Base-by-base conservation (phyloP, 2,888 invertebrate species). In the Bibio marci region DNA sequence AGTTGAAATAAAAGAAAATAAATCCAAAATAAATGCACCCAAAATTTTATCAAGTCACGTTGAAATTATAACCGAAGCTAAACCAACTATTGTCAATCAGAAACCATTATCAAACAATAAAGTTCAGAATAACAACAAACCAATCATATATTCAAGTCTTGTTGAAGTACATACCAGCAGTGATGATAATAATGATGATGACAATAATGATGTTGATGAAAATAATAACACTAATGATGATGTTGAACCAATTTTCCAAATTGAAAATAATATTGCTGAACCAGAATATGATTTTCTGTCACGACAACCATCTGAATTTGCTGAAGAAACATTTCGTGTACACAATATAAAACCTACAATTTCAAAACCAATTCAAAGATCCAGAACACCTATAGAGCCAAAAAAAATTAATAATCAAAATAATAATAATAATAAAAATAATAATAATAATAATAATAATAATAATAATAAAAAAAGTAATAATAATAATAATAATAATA, bases 241-340 rank as follows among this genome's bases (percentile, higher is more conserved):
- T 37, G 70, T 71, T 47, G 73, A 75, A 43, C 71, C 74, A 13
- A 67, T 73, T 32, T 57, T 70, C 35, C 65, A 72, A 19, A 64
- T 70, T 12, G 78, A 79, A 42, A 83, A 82, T 51, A 78, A 80
- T 51, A 69, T 80, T 30, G 79, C 76, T 17, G 80, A 80, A 45
- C 81, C 83, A 1, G 85, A 85, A 61, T 86, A 85, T 53, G 85
- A 86, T 55, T 80, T 83, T 52, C 67, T 86, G 4, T 85, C 85
- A 7, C 71, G 83, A 30, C 85, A 87, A 52, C 86, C 86, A 1
- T 77, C 81, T 8, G 83, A 86, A 59, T 77, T 80, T 47, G 77
- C 82, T 7, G 85, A 86, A 57, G 85, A 86, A 65, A 82, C 85
- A 1, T 86, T 77, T 59, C 80, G 79, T 62, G 77, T 85, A 48